Evolutionary conservation across 2,888 invertebrate species (phyloP).

Genomic region (Diaphora mendica): DNA sequence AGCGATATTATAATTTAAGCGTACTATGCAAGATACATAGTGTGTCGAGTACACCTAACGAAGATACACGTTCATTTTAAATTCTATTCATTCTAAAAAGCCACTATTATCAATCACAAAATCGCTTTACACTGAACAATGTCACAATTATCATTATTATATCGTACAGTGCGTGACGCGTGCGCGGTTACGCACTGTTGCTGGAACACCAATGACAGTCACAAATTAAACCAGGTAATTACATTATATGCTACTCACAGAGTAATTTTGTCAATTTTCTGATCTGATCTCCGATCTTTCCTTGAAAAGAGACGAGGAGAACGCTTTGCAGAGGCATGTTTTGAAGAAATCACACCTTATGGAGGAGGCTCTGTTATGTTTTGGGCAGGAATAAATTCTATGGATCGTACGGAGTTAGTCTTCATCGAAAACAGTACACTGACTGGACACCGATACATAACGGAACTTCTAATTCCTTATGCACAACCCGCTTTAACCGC

Average conservation of each 20-base stretch:
- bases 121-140: conserved; percentile 52
- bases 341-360: too few species aligned
- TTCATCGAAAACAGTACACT: too few species aligned
- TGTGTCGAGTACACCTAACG: background rate
- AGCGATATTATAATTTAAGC: background rate
- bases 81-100: conserved; percentile 4
- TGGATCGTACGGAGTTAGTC: too few species aligned
- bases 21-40: background rate
- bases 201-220: conserved; percentile 39
- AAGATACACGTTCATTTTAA: background rate
- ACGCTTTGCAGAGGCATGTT: too few species aligned
- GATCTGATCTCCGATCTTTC: conserved; percentile 14
- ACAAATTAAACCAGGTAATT: conserved; percentile 76
- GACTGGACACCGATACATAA: too few species aligned
- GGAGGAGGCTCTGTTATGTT: too few species aligned
- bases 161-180: conserved; percentile 43
- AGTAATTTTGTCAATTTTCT: conserved; percentile 70
- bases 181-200: conserved; percentile 62
- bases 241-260: conserved; percentile 62
- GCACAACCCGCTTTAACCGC: too few species aligned
- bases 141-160: conserved; percentile 60
- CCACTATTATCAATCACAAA: conserved; percentile 54
- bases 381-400: too few species aligned
- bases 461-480: too few species aligned
- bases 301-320: too few species aligned